Evolutionary conservation across 2,888 invertebrate genomes (phyloP).

Genomic region (Panopea generosa): DNA sequence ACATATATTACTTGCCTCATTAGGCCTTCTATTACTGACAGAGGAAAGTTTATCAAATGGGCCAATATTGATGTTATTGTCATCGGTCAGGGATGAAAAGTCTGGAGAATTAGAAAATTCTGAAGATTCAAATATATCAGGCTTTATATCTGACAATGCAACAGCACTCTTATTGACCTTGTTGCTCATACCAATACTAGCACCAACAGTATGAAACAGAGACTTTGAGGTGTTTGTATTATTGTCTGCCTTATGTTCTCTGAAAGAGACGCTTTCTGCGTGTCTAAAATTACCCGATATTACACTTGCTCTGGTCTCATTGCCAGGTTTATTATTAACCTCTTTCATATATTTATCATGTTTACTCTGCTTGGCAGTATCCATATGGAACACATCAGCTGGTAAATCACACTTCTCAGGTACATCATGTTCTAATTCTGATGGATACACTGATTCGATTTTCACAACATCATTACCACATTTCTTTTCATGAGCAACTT

Average conservation of each 20-base stretch:
- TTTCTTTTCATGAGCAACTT: background rate
- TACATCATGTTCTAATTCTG: background rate
- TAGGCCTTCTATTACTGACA: background rate
- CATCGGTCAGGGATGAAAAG: slow-evolving; percentile 53
- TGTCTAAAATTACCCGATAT: slow-evolving; percentile 47
- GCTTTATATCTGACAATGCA: slow-evolving; percentile 1
- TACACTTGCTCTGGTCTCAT: slow-evolving; percentile 44
- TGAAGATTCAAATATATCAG: slow-evolving; percentile 23
- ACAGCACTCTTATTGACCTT: slow-evolving; percentile 7
- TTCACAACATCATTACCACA: background rate
- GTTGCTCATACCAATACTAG: background rate
- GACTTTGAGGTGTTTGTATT: background rate
- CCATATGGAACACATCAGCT: too few relatives aligned
- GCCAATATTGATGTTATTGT: slow-evolving; percentile 20
- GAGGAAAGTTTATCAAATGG: slow-evolving; percentile 17
- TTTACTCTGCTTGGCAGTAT: too few relatives aligned
- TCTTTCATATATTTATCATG: background rate
- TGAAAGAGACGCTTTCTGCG: slow-evolving; percentile 10
- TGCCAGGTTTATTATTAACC: background rate
- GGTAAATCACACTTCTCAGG: too few relatives aligned
- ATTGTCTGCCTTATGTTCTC: background rate
- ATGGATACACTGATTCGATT: background rate
- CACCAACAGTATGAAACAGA: background rate
- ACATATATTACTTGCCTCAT: slow-evolving; percentile 7
- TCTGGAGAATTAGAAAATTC: slow-evolving; percentile 55